phyloP scores from a whole-genome alignment of 2,113 vertebrate genomes.

The Esox niger region DNA sequence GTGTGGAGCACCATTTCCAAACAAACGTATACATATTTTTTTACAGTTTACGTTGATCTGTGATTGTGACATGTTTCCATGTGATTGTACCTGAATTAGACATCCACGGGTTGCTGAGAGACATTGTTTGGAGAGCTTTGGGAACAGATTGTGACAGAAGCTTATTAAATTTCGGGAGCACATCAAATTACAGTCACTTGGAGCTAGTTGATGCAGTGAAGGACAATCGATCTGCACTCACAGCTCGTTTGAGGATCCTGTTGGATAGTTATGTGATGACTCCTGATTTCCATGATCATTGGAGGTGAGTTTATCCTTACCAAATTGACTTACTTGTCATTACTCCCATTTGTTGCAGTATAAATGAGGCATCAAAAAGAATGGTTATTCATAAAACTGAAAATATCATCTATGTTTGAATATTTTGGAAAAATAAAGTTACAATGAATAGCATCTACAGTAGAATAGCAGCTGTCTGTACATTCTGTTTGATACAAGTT shows the following conservation, averaged over 20 bases:
- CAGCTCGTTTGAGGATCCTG: neutral
- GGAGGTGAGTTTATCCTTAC: constrained; percentile 29
- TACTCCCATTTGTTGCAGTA: no score
- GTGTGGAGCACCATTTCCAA: no score
- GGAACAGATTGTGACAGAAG: constrained; percentile 27
- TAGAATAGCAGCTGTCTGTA: no score
- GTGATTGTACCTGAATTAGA: neutral
- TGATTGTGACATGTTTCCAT: constrained; percentile 23
- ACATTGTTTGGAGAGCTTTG: constrained; percentile 63
- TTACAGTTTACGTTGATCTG: neutral
- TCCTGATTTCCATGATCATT: constrained; percentile 1
- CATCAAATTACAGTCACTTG: neutral
- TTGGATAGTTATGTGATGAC: neutral
- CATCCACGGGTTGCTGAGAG: constrained; percentile 58
- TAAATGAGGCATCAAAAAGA: no score
- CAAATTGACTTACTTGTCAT: neutral
- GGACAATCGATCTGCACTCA: neutral
- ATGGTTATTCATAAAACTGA: no score
- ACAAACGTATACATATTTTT: no score
- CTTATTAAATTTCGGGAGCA: constrained; percentile 69
- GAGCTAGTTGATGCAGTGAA: neutral
- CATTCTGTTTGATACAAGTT: no score
- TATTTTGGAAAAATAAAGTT: no score
- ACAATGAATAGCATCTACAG: no score
- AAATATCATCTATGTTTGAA: no score